Evolutionary conservation across 2,113 vertebrate genomes (phyloP), one percentile per base, ranked within the genome.

Genomic region (Zosterops lateralis): DNA sequence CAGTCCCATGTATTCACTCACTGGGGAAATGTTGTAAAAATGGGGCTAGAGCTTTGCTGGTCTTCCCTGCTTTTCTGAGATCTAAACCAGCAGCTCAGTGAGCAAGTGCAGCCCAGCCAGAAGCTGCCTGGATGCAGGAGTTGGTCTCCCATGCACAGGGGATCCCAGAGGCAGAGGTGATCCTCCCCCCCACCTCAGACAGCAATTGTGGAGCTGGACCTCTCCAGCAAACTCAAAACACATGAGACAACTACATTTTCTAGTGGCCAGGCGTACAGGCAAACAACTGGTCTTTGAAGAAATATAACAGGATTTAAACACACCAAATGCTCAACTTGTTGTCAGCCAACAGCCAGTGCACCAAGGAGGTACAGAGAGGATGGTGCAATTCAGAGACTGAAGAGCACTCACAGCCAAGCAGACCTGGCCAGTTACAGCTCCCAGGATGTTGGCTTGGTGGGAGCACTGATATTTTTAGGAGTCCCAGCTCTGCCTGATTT

Each of bases 201-300:
- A 64, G n/a, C 22, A 20, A 42, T 19, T 0, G 0, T 2, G 6
- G 0, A 31, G 34, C n/a, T 62, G 16, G 64, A 60, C 24, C 76
- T 56, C 53, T 28, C 64, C 17, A 25, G 19, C 15, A 79, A 80
- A 66, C 32, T 32, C 50, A 17, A 50, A 45, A 26, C 2, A 1
- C 14, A 26, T 0, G 19, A 53, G 2, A 32, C 1, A 0, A 44
- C 7, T n/a, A 4, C 15, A 14, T 32, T 40, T 70, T 28, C 79
- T 51, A 81, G 29, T 19, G 17, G 26, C 16, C 44, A 87, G n/a
- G 6, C 26, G 20, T 6, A 7, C 7, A 31, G 40, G 5, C 3
- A 79, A 83, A 70, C 62, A 29, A 19, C 9, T 21, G 32, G 2
- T 9, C 13, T 75, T 45, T 50, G 51, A 66, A 90, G 53, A 84